Percentiles rank a stretch among this genome's conserved stretches.
Conservation (phyloP, 1,140 invertebrate genomes). For the Diabrotica virgifera region DNA sequence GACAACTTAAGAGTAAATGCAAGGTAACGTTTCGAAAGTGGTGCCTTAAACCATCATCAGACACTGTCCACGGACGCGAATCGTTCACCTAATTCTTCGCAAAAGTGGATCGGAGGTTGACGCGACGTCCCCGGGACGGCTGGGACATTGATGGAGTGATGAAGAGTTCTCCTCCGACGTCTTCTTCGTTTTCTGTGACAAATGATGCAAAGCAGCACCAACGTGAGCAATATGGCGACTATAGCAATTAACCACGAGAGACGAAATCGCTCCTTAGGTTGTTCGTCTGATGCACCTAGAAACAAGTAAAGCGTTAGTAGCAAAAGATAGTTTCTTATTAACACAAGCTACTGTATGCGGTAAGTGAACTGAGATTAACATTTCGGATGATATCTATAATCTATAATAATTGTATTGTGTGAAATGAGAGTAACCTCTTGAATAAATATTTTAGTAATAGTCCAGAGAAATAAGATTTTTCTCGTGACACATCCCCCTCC, state of each 20-base stretch:
- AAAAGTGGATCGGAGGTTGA: slow-evolving; percentile 51
- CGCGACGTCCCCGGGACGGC: slow-evolving; percentile 50
- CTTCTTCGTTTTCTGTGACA: slow-evolving; percentile 43
- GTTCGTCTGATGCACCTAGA: slow-evolving; percentile 51
- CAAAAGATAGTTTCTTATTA: too few species aligned
- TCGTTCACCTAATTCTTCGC: slow-evolving; percentile 54
- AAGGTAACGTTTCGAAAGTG: slow-evolving; percentile 32
- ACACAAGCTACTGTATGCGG: too few species aligned
- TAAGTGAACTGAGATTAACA: too few species aligned
- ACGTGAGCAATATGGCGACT: slow-evolving; percentile 47
- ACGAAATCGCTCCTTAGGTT: slow-evolving; percentile 53
- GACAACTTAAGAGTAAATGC: slow-evolving; percentile 32
- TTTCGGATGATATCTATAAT: too few species aligned
- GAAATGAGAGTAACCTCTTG: too few species aligned
- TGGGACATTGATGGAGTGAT: slow-evolving; percentile 45
- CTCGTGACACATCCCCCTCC: too few species aligned
- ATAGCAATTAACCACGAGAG: slow-evolving; percentile 52
- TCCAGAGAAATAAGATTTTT: too few species aligned
- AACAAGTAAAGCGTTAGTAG: slow-evolving; percentile 9
- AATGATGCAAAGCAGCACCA: slow-evolving; percentile 43
- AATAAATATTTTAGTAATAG: too few species aligned
- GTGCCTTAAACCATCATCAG: slow-evolving; percentile 48
- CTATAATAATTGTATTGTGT: too few species aligned
- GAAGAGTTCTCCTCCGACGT: slow-evolving; percentile 35
- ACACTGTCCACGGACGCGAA: slow-evolving; percentile 57